Evolutionary conservation across 1,140 invertebrate species (phyloP).

Genomic region (Dryas iulia): DNA sequence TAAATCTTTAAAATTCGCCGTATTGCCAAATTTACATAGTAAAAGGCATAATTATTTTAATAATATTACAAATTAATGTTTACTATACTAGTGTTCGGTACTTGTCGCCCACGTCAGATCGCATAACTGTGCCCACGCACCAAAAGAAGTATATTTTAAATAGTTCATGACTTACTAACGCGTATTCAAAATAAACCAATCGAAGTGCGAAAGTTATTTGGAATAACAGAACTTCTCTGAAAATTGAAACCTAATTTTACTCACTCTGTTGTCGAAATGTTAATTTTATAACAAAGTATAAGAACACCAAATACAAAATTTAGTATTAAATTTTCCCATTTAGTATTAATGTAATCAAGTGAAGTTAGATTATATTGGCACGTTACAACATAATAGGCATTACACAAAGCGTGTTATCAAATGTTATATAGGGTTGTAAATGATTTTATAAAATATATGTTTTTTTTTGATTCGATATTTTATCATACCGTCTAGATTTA

Average conservation of each 20-base stretch:
- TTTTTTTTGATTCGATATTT: too few relatives aligned
- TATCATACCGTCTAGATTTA: too few relatives aligned
- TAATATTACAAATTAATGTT: background rate
- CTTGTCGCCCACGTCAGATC: background rate
- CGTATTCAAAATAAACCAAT: background rate
- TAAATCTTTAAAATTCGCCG: background rate
- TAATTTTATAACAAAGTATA: background rate
- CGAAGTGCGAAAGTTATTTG: background rate
- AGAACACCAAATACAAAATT: background rate
- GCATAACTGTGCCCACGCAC: background rate
- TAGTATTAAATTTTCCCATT: background rate
- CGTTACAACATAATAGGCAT: background rate
- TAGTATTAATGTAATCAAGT: background rate
- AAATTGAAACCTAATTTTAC: background rate
- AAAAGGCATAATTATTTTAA: background rate
- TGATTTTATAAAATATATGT: too few relatives aligned
- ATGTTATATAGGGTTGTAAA: background rate
- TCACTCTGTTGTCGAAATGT: too few relatives aligned
- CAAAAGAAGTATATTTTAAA: conserved; percentile 1
- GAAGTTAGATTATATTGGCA: background rate
- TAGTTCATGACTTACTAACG: background rate
- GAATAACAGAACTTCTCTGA: background rate
- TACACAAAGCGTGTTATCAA: background rate
- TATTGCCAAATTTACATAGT: background rate
- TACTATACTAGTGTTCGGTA: background rate